Conservation (phyloP, 2,888 invertebrate species). For the Drosophila histrio region DNA sequence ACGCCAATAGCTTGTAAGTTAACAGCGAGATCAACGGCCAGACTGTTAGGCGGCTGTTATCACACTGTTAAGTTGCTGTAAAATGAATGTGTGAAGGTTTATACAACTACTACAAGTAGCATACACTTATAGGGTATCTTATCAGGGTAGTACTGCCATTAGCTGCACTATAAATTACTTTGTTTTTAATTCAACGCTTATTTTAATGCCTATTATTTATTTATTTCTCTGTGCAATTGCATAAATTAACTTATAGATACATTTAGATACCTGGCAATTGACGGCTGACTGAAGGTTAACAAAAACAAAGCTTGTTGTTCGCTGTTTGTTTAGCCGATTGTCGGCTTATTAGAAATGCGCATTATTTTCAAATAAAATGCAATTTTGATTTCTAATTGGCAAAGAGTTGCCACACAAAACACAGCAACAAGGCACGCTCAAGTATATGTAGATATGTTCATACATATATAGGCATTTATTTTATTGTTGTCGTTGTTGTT, state of each 20-base stretch:
- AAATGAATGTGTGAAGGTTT: not conserved
- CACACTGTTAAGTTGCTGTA: not conserved
- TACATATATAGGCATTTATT: conserved; percentile 35
- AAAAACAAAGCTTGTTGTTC: conserved; percentile 17
- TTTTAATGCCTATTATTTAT: conserved; percentile 45
- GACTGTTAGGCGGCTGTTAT: conserved; percentile 10
- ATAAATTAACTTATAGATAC: conserved; percentile 26
- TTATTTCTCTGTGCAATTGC: conserved; percentile 45
- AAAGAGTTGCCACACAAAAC: conserved; percentile 44
- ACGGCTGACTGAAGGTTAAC: conserved; percentile 32
- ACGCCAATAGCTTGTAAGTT: conserved; percentile 10
- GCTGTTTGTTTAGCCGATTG: conserved; percentile 8
- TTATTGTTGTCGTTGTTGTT: conserved; percentile 29
- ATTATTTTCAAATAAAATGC: conserved; percentile 62
- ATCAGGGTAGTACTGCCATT: not conserved
- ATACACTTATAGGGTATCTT: conserved; percentile 2
- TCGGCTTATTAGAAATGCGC: conserved; percentile 74
- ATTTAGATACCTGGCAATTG: conserved; percentile 38
- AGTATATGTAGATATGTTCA: too few relatives aligned
- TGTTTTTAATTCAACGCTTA: conserved; percentile 38
- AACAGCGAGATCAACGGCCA: conserved; percentile 11
- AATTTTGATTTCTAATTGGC: conserved; percentile 71
- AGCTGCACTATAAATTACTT: not conserved
- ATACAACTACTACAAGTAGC: not conserved
- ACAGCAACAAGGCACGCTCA: not conserved